Percentiles rank a stretch among this genome's conserved stretches.
Conservation (phyloP, 1,140 invertebrate species). For the Hypothenemus hampei region DNA sequence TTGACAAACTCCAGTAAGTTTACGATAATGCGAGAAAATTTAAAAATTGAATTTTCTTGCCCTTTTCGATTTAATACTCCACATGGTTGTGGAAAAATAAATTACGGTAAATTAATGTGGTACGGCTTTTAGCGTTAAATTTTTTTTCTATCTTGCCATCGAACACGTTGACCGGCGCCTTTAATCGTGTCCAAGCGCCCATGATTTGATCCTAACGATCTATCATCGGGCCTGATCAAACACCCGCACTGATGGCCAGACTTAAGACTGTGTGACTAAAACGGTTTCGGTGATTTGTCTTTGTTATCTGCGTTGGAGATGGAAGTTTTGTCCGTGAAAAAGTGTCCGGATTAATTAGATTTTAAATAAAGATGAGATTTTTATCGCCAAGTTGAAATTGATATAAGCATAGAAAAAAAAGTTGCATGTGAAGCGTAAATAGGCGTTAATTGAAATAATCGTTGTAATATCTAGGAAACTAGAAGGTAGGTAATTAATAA, state of each 20-base stretch:
- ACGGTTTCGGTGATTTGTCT: slow-evolving; percentile 23
- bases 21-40: too few relatives aligned
- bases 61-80: too few relatives aligned
- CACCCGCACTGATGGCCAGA: slow-evolving; percentile 12
- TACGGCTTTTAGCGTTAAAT: neutral
- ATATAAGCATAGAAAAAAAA: neutral
- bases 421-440: neutral
- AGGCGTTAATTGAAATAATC: neutral
- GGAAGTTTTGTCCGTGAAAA: slow-evolving; percentile 5
- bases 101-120: neutral
- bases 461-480: neutral
- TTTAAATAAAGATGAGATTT: slow-evolving; percentile 12
- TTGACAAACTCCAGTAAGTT: too few relatives aligned
- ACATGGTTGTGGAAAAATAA: too few relatives aligned
- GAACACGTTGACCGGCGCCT: slow-evolving; percentile 15
- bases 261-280: slow-evolving; percentile 20
- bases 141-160: slow-evolving; percentile 8
- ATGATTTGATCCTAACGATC: slow-evolving; percentile 23
- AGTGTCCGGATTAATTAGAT: slow-evolving; percentile 18
- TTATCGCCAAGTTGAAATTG: slow-evolving; percentile 3
- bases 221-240: slow-evolving; percentile 23
- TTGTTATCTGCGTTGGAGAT: slow-evolving; percentile 19
- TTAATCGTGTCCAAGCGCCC: slow-evolving; percentile 20
- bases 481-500: neutral
- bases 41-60: too few relatives aligned